These are phyloP conservation scores for Nymphicus hollandicus DNA, from an alignment of 2,113 vertebrate genomes.

Conservation along the genomic window DNA sequence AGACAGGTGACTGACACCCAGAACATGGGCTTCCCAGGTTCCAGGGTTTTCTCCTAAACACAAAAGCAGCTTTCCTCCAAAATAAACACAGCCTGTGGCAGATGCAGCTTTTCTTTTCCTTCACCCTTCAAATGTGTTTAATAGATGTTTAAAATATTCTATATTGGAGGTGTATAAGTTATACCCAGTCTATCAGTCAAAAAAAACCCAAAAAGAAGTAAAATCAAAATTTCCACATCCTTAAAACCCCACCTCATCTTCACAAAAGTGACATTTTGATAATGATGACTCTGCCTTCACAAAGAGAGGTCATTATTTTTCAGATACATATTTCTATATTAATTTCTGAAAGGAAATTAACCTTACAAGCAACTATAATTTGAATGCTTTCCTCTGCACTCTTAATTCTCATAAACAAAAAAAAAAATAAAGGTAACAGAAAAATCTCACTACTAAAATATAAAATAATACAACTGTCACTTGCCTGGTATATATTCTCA, in stretches of 20 bases:
- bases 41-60: neutral
- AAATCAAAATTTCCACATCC: neutral
- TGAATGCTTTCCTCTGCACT: neutral
- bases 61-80: neutral
- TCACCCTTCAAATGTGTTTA: neutral
- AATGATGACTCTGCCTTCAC: neutral
- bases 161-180: neutral
- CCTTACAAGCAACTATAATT: neutral
- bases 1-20: rapidly evolving
- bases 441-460: neutral
- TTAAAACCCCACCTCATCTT: neutral
- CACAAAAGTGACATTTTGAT: neutral
- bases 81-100: neutral
- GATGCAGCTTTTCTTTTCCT: neutral
- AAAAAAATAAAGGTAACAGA: neutral
- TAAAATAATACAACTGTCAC: neutral
- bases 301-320: conserved; percentile 37
- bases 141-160: neutral
- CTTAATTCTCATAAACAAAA: neutral
- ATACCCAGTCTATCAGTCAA: neutral
- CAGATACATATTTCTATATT: conserved; percentile 19
- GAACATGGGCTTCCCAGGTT: neutral
- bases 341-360: conserved; percentile 44
- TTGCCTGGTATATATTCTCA: neutral
- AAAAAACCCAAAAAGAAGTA: neutral